A percentile compares a stretch with the other conserved stretches of the same genome.
These are phyloP conservation scores for Neria commutata DNA, from an alignment of 2,888 invertebrate species.

Conservation along the genomic window DNA sequence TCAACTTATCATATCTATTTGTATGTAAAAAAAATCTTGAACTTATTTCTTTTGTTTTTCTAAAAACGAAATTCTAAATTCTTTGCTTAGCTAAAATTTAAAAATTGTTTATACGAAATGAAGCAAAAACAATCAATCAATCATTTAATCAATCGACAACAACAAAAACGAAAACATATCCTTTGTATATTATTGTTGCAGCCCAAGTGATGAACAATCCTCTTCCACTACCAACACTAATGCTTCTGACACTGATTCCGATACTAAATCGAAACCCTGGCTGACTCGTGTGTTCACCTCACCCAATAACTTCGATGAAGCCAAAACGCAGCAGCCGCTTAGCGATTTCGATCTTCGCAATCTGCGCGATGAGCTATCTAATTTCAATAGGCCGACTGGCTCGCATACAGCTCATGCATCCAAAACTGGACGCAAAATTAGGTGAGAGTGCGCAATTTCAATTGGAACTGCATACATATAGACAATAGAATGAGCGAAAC, in stretches of 20 bases:
- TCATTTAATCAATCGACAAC: slow-evolving; percentile 25
- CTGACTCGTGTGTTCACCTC: slow-evolving; percentile 60
- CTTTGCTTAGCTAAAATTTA: slow-evolving; percentile 2
- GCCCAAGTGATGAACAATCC: slow-evolving; percentile 57
- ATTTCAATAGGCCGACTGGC: slow-evolving; percentile 62
- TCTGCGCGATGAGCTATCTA: slow-evolving; percentile 53
- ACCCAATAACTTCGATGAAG: slow-evolving; percentile 33
- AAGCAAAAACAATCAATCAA: slow-evolving; percentile 26
- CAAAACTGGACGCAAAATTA: slow-evolving; percentile 63
- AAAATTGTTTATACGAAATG: background rate
- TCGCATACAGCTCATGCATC: slow-evolving; percentile 52
- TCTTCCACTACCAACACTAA: slow-evolving; percentile 53
- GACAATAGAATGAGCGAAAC: too few species aligned
- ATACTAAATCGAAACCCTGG: slow-evolving; percentile 58
- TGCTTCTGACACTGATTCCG: slow-evolving; percentile 48
- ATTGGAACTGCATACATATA: too few species aligned
- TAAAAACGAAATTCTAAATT: slow-evolving; percentile 20
- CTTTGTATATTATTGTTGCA: slow-evolving; percentile 59
- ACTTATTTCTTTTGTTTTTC: slow-evolving; percentile 17
- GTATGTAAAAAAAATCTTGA: too few species aligned
- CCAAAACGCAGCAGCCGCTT: slow-evolving; percentile 40
- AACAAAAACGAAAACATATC: slow-evolving; percentile 33
- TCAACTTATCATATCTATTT: too few species aligned
- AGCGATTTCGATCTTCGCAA: slow-evolving; percentile 60
- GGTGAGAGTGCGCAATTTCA: slow-evolving; percentile 59